Base-by-base conservation (phyloP, 2,797 vertebrate genomes). In the Crypturellus tataupa region DNA sequence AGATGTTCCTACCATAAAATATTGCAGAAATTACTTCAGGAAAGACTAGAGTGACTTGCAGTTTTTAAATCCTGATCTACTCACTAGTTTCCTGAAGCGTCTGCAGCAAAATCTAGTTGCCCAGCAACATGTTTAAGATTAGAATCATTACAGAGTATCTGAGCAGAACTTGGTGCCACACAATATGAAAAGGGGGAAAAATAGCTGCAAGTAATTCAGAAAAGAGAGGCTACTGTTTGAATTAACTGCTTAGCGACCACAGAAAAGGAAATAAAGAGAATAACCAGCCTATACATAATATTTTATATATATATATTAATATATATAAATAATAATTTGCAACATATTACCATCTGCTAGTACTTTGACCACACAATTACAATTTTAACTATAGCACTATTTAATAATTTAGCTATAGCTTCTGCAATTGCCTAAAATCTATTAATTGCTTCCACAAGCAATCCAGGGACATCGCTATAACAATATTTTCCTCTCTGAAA, bases 71-170 rank as follows among this genome's bases (percentile, higher is more conserved):
- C 18, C 33, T 46, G 58, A 91, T 84, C 33, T 63, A 53, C 39
- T 90, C 80, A 49, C 55, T 81, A 77, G 39, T n/a, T 75, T 94
- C 81, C 80, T 81, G 37, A 85, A 94, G 25, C 2, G 24, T 46
- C 60, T 77, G 81, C 73, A 84, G 67, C 68, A 93, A 95, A 92
- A 83, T 14, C 46, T 64, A 65, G 92, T 94, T 95, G 83, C 94
- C 46, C 87, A 89, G 92, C 85, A 96, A 97, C 89, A 35, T 31
- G 68, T 75, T 80, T 89, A 85, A 84, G 29, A 73, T 19, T 44
- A 69, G 58, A 88, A 35, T 77, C 83, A 89, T 79, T 91, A 91
- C 40, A 86, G 44, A 93, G 23, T 94, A 81, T 80, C 40, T 64
- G 80, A 85, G 67, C 63, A 90, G 56, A 94, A 95, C 24, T 40